Evolutionary conservation across 2,113 vertebrate species (phyloP), one percentile per base, ranked within the genome.

Genomic region (Parus major): DNA sequence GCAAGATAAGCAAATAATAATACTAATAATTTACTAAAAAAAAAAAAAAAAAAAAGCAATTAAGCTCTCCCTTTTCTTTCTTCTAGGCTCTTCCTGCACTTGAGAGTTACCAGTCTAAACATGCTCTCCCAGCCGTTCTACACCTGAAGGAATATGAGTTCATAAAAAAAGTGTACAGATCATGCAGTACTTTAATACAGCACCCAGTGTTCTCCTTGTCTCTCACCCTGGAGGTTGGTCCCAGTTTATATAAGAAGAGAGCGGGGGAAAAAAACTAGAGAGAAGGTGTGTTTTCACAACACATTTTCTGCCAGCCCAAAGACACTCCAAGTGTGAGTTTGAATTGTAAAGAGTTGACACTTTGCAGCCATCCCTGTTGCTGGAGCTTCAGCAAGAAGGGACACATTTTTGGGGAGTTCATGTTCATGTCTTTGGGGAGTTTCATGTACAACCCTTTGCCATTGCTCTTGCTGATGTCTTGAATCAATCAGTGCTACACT

Each of bases 81-180:
- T 93, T 11, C 16, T 70, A 61, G 19, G 12, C 16, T 92, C 6
- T 56, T 91, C 68, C 81, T 86, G 66, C 42, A 35, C 56, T 88
- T 84, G 27, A 78, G 61, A 70, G 22, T 49, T 94, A 59, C 60
- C 57, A 68, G 91, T 86, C 65, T 86, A 82, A 94, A 94, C 88
- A 86, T 25, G 91, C n/a, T 94, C 22, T 88, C 75, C 16, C 65
- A 87, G 27, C 56, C 27, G 12, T 88, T 69, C 69, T 82, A n/a
- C 21, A 82, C 86, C 85, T 70, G 50, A 86, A 90, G 70, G 82
- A 90, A 61, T 60, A 93, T 68, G 56, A 85, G 50, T 82, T 93
- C 55, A 83, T 66, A 49, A 88, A 66, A 89, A 90, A 11, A 19
- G 33, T 88, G 64, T 64, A 69, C 93, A 96, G 47, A 82, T 64